phyloP scores from a whole-genome alignment of 2,888 invertebrate species.

The Habroteleia sp. region DNA sequence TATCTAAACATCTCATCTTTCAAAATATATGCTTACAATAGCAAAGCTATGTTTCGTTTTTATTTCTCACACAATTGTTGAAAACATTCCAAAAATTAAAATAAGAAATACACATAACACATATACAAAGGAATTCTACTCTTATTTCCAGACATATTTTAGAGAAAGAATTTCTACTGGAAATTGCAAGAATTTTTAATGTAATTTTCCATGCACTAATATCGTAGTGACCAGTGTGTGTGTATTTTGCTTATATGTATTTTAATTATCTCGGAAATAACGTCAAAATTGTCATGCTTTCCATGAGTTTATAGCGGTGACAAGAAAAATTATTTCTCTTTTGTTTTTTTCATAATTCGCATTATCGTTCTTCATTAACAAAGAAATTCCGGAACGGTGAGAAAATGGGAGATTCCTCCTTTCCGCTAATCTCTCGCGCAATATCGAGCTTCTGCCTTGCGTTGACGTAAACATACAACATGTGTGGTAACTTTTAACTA shows the following conservation, averaged over 20 bases:
- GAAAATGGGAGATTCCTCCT: constrained; percentile 34
- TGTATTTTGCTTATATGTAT: no score
- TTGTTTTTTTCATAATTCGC: constrained; percentile 8
- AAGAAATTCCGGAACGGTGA: constrained; percentile 37
- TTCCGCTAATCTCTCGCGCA: constrained; percentile 15
- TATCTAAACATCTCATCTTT: not conserved
- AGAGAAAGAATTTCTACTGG: no score
- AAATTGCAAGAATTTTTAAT: no score
- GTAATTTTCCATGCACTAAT: no score
- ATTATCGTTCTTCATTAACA: constrained; percentile 23
- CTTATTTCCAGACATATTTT: no score
- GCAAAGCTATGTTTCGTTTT: no score
- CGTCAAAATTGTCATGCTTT: constrained; percentile 22
- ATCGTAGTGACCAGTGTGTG: no score
- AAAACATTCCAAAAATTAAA: no score
- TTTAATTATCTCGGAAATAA: constrained; percentile 37
- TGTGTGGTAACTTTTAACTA: constrained; percentile 4
- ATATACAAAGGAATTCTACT: no score
- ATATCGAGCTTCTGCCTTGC: constrained; percentile 24
- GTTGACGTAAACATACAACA: constrained; percentile 32
- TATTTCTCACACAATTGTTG: no score
- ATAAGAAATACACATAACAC: no score
- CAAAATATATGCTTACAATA: not conserved
- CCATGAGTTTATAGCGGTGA: constrained; percentile 8
- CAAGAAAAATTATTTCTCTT: constrained; percentile 11